Evolutionary conservation across 2,113 vertebrate genomes (phyloP).

Genomic region (Xenopus laevis): DNA sequence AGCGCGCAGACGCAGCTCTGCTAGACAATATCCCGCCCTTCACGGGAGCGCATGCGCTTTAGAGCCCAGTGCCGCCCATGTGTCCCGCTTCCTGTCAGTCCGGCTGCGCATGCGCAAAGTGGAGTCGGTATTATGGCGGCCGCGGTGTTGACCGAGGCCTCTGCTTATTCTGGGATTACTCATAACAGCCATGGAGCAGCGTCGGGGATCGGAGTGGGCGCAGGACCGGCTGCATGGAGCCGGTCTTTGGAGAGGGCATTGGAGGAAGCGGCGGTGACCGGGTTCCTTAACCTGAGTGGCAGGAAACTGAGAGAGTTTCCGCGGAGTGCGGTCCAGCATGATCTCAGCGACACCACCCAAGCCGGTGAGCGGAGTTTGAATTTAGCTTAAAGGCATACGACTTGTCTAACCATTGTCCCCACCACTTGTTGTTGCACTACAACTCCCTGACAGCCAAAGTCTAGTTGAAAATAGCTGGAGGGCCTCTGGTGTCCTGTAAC

Average conservation of each 20-base stretch:
- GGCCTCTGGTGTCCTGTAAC: no score
- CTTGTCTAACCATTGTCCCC: no score
- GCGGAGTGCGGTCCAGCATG: conserved; percentile 86
- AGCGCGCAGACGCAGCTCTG: no score
- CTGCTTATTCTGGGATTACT: conserved; percentile 25
- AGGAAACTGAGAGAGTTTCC: conserved; percentile 98
- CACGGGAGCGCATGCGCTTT: conserved; percentile 21
- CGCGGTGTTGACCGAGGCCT: conserved; percentile 72
- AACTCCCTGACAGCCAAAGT: no score
- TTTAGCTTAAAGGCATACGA: background rate
- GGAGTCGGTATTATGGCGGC: conserved; percentile 83
- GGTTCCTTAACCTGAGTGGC: conserved; percentile 88
- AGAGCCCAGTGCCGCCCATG: conserved; percentile 25
- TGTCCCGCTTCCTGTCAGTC: background rate
- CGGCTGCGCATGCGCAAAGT: conserved; percentile 49
- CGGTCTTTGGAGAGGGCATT: conserved; percentile 88
- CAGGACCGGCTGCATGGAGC: conserved; percentile 82
- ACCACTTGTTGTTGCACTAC: no score
- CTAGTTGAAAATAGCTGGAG: no score
- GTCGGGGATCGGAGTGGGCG: conserved; percentile 49
- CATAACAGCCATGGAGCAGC: conserved; percentile 45
- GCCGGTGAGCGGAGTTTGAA: conserved; percentile 73
- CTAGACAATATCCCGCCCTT: no score
- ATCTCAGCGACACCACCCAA: conserved; percentile 91
- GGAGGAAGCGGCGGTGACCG: conserved; percentile 87